Percentiles rank a stretch among this genome's conserved stretches.
Conservation (phyloP, 2,797 vertebrate species). For the Gallinago nigripennis region DNA sequence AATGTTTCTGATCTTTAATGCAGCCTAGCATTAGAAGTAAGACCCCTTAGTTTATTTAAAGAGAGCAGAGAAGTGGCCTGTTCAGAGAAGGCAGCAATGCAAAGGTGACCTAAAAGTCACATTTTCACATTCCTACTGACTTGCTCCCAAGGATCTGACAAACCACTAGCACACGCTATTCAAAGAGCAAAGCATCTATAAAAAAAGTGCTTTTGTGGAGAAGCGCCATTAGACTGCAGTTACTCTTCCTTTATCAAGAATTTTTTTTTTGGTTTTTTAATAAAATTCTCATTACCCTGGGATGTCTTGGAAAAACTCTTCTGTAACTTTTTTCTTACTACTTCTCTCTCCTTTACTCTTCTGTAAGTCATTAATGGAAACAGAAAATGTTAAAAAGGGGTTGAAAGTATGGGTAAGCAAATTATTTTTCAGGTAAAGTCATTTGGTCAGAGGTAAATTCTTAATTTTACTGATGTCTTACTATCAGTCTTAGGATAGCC, state of each 20-base stretch:
- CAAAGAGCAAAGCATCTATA: neutral
- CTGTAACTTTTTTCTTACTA: neutral
- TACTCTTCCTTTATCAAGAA: neutral
- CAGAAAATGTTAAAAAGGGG: neutral
- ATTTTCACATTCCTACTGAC: neutral
- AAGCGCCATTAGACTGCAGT: neutral
- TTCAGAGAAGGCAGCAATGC: neutral
- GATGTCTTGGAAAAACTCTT: neutral
- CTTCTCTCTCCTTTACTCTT: neutral
- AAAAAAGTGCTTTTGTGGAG: neutral
- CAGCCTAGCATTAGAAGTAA: neutral
- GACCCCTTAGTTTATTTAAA: neutral
- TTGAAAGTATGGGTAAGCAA: neutral
- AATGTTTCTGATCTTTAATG: neutral
- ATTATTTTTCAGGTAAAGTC: neutral
- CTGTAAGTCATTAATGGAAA: neutral
- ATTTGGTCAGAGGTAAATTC: neutral
- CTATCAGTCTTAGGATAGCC: neutral
- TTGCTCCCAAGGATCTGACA: neutral
- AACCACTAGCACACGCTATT: neutral
- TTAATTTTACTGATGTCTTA: neutral
- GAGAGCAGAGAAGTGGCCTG: neutral
- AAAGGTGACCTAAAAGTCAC: neutral
- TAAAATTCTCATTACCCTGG: neutral
- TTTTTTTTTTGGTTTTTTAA: neutral